phyloP scores from a whole-genome alignment of 2,888 invertebrate species.

The Dyspetes luteomarginatus region DNA sequence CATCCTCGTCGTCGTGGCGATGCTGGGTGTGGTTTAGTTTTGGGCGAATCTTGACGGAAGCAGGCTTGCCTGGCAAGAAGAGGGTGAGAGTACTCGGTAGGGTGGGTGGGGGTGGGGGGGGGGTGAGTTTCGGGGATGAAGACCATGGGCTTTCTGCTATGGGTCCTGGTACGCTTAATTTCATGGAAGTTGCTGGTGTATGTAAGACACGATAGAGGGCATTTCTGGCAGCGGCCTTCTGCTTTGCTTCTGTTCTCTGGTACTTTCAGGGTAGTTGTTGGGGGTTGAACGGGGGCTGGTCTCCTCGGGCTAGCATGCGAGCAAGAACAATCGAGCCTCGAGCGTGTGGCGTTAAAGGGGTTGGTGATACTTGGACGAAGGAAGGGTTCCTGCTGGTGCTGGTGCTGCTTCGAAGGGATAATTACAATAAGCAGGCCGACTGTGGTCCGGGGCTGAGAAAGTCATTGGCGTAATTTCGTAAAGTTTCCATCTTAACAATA shows the following conservation, averaged over 20 bases:
- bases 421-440: conserved; percentile 79
- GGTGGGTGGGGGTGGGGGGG: background rate
- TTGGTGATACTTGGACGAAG: conserved; percentile 64
- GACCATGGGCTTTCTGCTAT: conserved; percentile 55
- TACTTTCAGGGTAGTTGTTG: conserved; percentile 29
- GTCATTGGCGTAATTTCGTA: conserved; percentile 71
- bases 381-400: conserved; percentile 57
- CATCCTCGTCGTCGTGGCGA: conserved; percentile 49
- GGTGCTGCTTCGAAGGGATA: conserved; percentile 76
- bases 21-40: conserved; percentile 38
- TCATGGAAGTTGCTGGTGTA: conserved; percentile 75
- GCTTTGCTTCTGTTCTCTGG: conserved; percentile 52
- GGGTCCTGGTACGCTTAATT: conserved; percentile 77
- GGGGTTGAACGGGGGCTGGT: conserved; percentile 29
- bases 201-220: conserved; percentile 67
- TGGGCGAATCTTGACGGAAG: conserved; percentile 64
- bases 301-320: conserved; percentile 70
- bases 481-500: conserved; percentile 12
- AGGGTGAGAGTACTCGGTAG: too few species aligned
- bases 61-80: conserved; percentile 49
- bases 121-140: conserved; percentile 48
- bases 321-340: conserved; percentile 79
- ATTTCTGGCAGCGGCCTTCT: conserved; percentile 56
- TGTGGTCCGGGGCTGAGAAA: conserved; percentile 72
- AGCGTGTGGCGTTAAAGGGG: conserved; percentile 75